Base-by-base conservation (phyloP, 2,888 invertebrate genomes). In the Taenaris catops region DNA sequence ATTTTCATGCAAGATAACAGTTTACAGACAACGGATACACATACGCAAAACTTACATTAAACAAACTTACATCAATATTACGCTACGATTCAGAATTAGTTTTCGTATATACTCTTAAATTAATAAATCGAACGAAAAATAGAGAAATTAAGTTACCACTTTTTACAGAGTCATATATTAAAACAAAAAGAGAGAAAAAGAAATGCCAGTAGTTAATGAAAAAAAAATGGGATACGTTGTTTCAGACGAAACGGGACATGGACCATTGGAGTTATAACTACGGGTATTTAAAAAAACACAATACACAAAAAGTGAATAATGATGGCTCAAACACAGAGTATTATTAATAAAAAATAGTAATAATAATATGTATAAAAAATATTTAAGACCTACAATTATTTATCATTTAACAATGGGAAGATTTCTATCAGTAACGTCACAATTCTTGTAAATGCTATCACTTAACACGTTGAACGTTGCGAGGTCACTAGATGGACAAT, bases 121-220 rank as follows among this genome's bases (percentile, higher is more conserved):
- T 14, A 21, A 29, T 12, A 21, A 21, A 33, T 33, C 53, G 58
- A n/a, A n/a, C n/a, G n/a, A 52, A 62, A 62, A 65, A 65, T 53
- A 68, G 81, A 83, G 81, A 83, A 80, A 80, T 81, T 83, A 83
- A 58, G 62, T 70, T 80, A 83, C 81, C 81, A 83, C 81, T 80
- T 81, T 76, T 70, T 54, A 69, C 62, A 63, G 69, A 67, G 66
- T 64, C 53, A 55, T 46, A 46, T 46, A 50, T 31, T 27, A 46
- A 34, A n/a, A n/a, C n/a, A n/a, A n/a, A n/a, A n/a, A n/a, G n/a
- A n/a, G n/a, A n/a, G n/a, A n/a, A n/a, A n/a, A n/a, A n/a, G n/a
- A n/a, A n/a, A n/a, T n/a, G n/a, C n/a, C n/a, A n/a, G n/a, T n/a
- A n/a, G n/a, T n/a, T n/a, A n/a, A 33, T 34, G 27, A 45, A 29